Base-by-base conservation (phyloP, 2,888 invertebrate species). In the Drosophila algonquin region DNA sequence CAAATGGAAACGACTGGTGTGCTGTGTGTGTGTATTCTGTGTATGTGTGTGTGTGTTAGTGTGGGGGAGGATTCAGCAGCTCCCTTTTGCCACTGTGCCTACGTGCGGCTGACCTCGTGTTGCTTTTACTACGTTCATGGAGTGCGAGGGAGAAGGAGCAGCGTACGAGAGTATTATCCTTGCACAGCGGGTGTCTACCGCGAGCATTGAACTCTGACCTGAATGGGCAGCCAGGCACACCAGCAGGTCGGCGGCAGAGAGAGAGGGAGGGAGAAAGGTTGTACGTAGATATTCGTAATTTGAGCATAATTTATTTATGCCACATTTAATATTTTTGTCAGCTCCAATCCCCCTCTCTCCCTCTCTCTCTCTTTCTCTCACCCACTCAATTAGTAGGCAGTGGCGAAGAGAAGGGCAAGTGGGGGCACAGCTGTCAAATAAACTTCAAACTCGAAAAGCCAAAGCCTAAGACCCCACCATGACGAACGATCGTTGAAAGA, bases 101-200 rank as follows among this genome's bases (percentile, higher is more conserved):
- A 89, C 89, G 82, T 85, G 84, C 82, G 61, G 67, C 63, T 71
- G 74, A 73, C 73, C 88, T 78, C 89, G 89, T 81, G 77, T 84
- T 82, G 82, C 77, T 82, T 82, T 75, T 81, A 82, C 84, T 72
- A 79, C 67, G 60, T 45, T 55, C 52, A 18, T 45, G 47, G 46
- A 46, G 24, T 59, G 40, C 35, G 58, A 21, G 54, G 16, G 9
- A 2, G 9, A 46, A 47, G 16, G 18, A 9, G 6, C 24, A 24
- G 24, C 24, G 24, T 14, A 30, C 54, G n/a, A 72, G 63, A 24
- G 63, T 59, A 77, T 76, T 85, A 89, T 89, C 89, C 89, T 89
- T 87, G 88, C 69, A 60, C 63, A 9, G 70, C 69, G 58, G 70
- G 59, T 67, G 58, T 40, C 40, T 2, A 21, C 14, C 21, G 45